A percentile compares a stretch with the other conserved stretches of the same genome.
These are phyloP conservation scores for Mesoligia furuncula DNA, from an alignment of 2,888 invertebrate genomes.

Conservation along the genomic window DNA sequence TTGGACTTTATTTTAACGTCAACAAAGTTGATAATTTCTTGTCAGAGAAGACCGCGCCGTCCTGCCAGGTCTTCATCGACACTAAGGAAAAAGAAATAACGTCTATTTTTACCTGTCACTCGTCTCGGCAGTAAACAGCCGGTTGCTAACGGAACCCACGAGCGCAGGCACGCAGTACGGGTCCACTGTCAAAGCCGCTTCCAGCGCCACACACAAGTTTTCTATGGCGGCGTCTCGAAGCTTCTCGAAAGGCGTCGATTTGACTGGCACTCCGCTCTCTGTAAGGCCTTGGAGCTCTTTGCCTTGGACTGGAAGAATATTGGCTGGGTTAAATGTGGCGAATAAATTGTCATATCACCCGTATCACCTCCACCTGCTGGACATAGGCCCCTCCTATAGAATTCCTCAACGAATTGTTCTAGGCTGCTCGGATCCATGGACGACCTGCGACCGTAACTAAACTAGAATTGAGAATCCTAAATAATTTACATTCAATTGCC, in stretches of 20 bases:
- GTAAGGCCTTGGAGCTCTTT: constrained; percentile 91
- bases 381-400: constrained; percentile 14
- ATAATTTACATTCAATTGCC: not conserved
- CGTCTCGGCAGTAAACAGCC: constrained; percentile 98
- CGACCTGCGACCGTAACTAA: not conserved
- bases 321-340: constrained; percentile 12
- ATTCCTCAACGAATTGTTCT: not conserved
- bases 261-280: constrained; percentile 87
- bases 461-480: not conserved
- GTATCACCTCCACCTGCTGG: constrained; percentile 23
- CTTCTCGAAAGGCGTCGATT: constrained; percentile 95
- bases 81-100: too few relatives aligned
- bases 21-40: too few relatives aligned
- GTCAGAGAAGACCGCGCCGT: too few relatives aligned
- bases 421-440: not conserved
- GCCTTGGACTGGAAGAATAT: constrained; percentile 89
- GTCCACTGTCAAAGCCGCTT: constrained; percentile 97
- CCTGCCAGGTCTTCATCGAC: too few relatives aligned
- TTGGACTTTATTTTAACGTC: too few relatives aligned
- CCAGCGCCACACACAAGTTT: constrained; percentile 97
- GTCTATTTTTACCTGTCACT: constrained; percentile 91
- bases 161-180: constrained; percentile 98
- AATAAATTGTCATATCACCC: not conserved
- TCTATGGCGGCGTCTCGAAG: constrained; percentile 98
- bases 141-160: constrained; percentile 98